phyloP scores from a whole-genome alignment of 64 coral and sea anemone genomes.

The Pocillopora verrucosa region DNA sequence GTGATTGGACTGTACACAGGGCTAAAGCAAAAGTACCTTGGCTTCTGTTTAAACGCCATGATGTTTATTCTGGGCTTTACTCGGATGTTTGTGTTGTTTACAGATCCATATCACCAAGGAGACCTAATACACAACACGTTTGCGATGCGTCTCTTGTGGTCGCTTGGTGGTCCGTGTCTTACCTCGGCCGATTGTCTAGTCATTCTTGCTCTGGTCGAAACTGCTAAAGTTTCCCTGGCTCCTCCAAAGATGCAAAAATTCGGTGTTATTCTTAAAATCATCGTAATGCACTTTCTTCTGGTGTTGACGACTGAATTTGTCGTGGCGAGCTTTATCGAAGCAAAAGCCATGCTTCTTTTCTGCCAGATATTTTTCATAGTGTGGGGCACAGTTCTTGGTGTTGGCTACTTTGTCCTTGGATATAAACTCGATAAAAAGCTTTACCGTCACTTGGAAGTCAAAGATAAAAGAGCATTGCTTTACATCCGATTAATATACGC shows the following conservation, averaged over 20 bases:
- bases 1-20: background rate
- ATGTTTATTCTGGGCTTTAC: slow-evolving; percentile 44
- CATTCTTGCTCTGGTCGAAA: slow-evolving; percentile 32
- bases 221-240: slow-evolving; percentile 16
- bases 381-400: slow-evolving; percentile 21
- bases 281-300: slow-evolving; percentile 33
- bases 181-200: slow-evolving; percentile 35
- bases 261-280: slow-evolving; percentile 13
- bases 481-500: slow-evolving; percentile 14
- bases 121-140: background rate
- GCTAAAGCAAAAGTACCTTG: background rate
- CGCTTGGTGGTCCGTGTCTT: slow-evolving; percentile 34
- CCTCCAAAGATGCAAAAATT: slow-evolving; percentile 13
- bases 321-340: slow-evolving; percentile 20
- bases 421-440: slow-evolving; percentile 21
- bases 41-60: slow-evolving; percentile 23
- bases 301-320: slow-evolving; percentile 12
- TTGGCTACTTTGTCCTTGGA: background rate
- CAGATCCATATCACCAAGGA: slow-evolving; percentile 65
- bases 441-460: slow-evolving; percentile 9
- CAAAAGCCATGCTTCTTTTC: slow-evolving; percentile 1
- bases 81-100: slow-evolving; percentile 56
- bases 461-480: background rate
- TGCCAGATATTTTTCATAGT: slow-evolving; percentile 13
- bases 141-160: slow-evolving; percentile 38